Evolutionary conservation across 2,888 invertebrate species (phyloP).

Genomic region (Paralinhomoeus sp.): DNA sequence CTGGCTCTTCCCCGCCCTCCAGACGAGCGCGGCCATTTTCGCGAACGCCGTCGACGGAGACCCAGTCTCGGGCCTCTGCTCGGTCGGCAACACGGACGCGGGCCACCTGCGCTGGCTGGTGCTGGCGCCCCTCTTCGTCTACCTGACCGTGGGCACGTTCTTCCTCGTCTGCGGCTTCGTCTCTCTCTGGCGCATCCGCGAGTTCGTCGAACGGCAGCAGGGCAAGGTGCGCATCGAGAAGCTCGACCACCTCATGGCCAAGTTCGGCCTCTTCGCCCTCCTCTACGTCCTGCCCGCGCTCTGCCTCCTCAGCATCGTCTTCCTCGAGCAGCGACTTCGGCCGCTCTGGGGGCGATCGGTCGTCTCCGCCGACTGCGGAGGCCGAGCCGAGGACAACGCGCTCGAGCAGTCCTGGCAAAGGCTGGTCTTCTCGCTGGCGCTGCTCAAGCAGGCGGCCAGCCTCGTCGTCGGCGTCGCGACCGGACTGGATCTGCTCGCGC

Average conservation of each 20-base stretch:
- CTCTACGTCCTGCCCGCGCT: conserved; percentile 46
- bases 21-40: conserved; percentile 59
- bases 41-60: conserved; percentile 86
- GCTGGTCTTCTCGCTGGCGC: conserved; percentile 16
- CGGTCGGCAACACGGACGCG: conserved; percentile 71
- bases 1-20: conserved; percentile 71
- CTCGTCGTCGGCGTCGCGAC: conserved; percentile 80
- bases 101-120: conserved; percentile 63
- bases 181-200: conserved; percentile 68
- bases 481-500: no score
- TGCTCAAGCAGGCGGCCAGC: conserved; percentile 56
- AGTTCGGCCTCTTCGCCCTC: conserved; percentile 59
- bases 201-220: conserved; percentile 41
- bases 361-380: no score
- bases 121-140: conserved; percentile 55
- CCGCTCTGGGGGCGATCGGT: no score
- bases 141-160: conserved; percentile 66
- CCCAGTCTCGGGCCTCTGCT: conserved; percentile 81
- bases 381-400: conserved; percentile 47
- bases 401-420: conserved; percentile 26
- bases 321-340: conserved; percentile 63
- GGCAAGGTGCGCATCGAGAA: conserved; percentile 41
- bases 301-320: conserved; percentile 30
- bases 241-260: conserved; percentile 77
- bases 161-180: conserved; percentile 77